Conservation (phyloP, 2,888 invertebrate species). For the Cantharis rufa region DNA sequence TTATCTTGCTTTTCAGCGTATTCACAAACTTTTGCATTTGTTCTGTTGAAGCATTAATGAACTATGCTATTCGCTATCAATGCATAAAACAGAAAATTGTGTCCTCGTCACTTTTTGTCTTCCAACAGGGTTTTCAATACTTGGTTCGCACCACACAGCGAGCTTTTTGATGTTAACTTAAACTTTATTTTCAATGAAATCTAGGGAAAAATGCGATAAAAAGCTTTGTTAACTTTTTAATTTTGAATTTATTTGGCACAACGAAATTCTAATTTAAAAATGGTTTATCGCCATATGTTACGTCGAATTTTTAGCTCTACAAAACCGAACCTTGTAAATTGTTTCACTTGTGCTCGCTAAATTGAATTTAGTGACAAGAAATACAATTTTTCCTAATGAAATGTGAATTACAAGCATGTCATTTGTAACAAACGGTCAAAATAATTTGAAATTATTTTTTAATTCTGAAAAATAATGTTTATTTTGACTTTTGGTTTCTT, state of each 20-base stretch:
- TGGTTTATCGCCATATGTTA: not conserved
- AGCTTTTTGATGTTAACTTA: constrained; percentile 27
- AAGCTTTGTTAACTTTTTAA: not conserved
- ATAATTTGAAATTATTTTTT: not conserved
- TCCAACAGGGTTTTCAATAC: constrained; percentile 37
- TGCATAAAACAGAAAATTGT: constrained; percentile 52
- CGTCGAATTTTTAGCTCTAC: not conserved
- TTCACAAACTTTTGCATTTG: constrained; percentile 52
- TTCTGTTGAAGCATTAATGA: constrained; percentile 52
- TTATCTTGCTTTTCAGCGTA: constrained; percentile 56
- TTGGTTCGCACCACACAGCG: constrained; percentile 21
- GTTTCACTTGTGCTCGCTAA: constrained; percentile 2
- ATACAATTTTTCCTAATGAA: constrained; percentile 4
- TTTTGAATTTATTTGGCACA: not conserved
- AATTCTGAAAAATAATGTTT: not conserved
- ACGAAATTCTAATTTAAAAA: not conserved
- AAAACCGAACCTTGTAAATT: constrained; percentile 5
- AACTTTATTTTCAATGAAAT: constrained; percentile 19
- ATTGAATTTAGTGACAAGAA: constrained; percentile 1
- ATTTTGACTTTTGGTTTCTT: not conserved
- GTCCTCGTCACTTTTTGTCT: constrained; percentile 39
- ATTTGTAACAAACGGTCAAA: constrained; percentile 1
- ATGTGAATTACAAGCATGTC: not conserved
- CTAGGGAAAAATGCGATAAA: not conserved
- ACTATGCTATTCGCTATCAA: constrained; percentile 53